These are phyloP conservation scores for Standfussiana lucernea DNA, from an alignment of 2,888 invertebrate species.

Conservation along the genomic window DNA sequence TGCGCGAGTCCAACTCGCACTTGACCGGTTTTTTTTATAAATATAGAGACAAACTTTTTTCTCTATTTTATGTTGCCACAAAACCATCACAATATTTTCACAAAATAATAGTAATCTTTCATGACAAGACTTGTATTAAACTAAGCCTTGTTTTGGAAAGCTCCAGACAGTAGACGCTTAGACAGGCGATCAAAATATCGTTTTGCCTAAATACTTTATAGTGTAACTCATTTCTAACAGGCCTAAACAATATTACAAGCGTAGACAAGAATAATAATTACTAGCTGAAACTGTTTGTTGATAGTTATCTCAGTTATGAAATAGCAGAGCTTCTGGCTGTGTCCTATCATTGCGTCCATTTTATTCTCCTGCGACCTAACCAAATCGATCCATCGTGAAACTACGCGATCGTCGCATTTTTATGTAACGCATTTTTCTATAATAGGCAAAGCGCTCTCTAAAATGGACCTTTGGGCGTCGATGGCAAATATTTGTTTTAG, in stretches of 20 bases:
- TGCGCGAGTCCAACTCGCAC: too few species aligned
- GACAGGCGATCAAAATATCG: background rate
- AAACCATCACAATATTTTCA: background rate
- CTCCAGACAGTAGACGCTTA: background rate
- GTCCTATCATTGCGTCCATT: background rate
- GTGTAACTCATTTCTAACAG: background rate
- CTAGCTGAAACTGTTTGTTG: slow-evolving; percentile 11
- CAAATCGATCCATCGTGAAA: background rate
- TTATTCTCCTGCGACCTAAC: background rate
- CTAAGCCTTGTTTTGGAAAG: background rate
- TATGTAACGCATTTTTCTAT: background rate
- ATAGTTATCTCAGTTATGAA: slow-evolving; percentile 7
- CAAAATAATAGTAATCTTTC: background rate
- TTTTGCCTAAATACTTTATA: slow-evolving; percentile 12
- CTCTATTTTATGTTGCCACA: background rate
- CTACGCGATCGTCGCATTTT: background rate
- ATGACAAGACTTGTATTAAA: background rate
- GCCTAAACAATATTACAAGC: background rate
- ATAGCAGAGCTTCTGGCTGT: background rate
- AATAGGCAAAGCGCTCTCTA: background rate
- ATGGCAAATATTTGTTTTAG: background rate
- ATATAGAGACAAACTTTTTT: background rate
- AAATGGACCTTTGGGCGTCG: background rate
- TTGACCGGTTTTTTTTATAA: too few species aligned
- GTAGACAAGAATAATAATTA: slow-evolving; percentile 21